Evolutionary conservation across 2,888 invertebrate genomes (phyloP).

Genomic region (Augochlorella aurata): DNA sequence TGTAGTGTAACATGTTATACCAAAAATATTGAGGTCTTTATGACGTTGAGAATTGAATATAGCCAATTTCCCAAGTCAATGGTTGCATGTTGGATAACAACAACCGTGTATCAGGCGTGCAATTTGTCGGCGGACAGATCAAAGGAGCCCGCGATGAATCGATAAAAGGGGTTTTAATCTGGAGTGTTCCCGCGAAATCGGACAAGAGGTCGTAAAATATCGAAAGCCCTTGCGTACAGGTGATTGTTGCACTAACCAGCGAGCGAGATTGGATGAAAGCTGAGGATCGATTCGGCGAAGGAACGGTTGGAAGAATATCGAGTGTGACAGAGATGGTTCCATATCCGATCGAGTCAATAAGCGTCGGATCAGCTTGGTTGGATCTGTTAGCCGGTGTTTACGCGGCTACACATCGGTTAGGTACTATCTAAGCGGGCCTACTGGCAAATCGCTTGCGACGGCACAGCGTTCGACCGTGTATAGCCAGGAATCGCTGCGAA

Average conservation of each 20-base stretch:
- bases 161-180: background rate
- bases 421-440: slow-evolving; percentile 38
- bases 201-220: slow-evolving; percentile 1
- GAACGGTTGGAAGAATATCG: background rate
- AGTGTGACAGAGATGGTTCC: background rate
- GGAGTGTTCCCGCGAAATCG: background rate
- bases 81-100: background rate
- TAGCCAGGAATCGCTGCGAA: slow-evolving; percentile 28
- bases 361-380: slow-evolving; percentile 37
- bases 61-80: too few relatives aligned
- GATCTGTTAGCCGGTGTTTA: slow-evolving; percentile 40
- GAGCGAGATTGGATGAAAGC: background rate
- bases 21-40: too few relatives aligned
- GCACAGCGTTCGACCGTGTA: slow-evolving; percentile 29
- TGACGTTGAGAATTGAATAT: too few relatives aligned
- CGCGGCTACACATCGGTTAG: slow-evolving; percentile 23
- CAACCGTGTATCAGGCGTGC: background rate
- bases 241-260: background rate
- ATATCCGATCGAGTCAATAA: slow-evolving; percentile 35
- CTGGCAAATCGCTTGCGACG: slow-evolving; percentile 50
- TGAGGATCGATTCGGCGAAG: background rate
- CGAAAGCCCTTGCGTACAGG: background rate
- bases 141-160: background rate
- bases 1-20: too few relatives aligned
- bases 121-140: background rate